These are phyloP conservation scores for Knipowitschia caucasica DNA, from an alignment of 2,797 vertebrate species.

Conservation along the genomic window DNA sequence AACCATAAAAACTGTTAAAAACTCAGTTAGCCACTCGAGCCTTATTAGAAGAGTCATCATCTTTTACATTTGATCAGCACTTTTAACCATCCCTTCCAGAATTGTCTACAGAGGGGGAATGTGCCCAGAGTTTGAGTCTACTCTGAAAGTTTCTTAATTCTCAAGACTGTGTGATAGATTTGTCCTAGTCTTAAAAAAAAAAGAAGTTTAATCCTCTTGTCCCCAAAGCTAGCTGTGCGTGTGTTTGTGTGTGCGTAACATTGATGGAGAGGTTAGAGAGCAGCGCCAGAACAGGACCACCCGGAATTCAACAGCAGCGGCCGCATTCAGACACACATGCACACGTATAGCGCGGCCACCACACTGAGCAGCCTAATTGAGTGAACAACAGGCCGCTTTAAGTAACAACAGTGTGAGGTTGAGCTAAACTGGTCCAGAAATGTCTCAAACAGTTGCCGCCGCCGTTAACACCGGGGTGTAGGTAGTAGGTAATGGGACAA, in stretches of 20 bases:
- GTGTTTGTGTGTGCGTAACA: conserved; percentile 55
- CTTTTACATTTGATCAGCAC: background rate
- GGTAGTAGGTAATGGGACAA: conserved; percentile 13
- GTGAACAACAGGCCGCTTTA: conserved; percentile 75
- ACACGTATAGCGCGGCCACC: conserved; percentile 41
- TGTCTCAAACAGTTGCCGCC: conserved; percentile 42
- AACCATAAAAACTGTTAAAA: too few species aligned
- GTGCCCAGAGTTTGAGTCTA: conserved; percentile 37
- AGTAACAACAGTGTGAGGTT: conserved; percentile 56
- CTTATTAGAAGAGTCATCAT: too few species aligned
- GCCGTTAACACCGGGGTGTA: conserved; percentile 17
- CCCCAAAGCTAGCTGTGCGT: conserved; percentile 36
- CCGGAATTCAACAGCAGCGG: conserved; percentile 74
- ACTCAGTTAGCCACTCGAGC: too few species aligned
- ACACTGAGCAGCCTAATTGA: conserved; percentile 77
- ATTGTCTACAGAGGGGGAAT: conserved; percentile 24
- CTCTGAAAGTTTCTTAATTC: conserved; percentile 47
- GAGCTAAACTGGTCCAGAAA: conserved; percentile 59
- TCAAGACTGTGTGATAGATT: conserved; percentile 54
- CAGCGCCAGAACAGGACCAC: conserved; percentile 75
- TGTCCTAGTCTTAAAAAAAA: conserved; percentile 32
- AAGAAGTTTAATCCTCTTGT: conserved; percentile 63
- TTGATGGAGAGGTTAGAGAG: conserved; percentile 77
- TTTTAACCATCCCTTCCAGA: conserved; percentile 7
- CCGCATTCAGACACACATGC: conserved; percentile 47